Conservation (phyloP, 2,888 invertebrate species). For the Quadroppia sp. region DNA sequence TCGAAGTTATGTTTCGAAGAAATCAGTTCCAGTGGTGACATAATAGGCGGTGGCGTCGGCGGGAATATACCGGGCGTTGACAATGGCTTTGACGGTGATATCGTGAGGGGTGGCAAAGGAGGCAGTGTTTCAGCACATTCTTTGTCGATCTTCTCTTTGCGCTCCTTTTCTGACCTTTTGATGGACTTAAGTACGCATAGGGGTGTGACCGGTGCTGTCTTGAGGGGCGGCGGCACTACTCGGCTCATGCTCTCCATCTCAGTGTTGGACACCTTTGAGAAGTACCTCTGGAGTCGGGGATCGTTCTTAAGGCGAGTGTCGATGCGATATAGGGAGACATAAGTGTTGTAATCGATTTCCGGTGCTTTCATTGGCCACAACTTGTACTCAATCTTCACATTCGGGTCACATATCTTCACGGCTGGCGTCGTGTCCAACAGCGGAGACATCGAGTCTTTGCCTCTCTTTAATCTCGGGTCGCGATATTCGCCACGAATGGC, state of each 20-base stretch:
- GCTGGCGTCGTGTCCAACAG: not conserved
- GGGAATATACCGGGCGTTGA: not conserved
- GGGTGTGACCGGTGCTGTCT: slow-evolving; percentile 19
- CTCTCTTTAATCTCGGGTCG: slow-evolving; percentile 39
- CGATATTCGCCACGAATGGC: slow-evolving; percentile 31
- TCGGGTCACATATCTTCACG: slow-evolving; percentile 34
- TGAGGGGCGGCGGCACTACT: slow-evolving; percentile 4
- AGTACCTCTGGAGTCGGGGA: slow-evolving; percentile 51
- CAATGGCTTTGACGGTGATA: not conserved
- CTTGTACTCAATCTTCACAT: slow-evolving; percentile 44
- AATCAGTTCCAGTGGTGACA: slow-evolving; percentile 22
- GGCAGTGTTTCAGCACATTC: not conserved
- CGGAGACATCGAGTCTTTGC: slow-evolving; percentile 17
- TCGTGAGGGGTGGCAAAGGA: slow-evolving; percentile 2
- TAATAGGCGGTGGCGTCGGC: slow-evolving; percentile 13
- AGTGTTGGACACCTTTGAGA: not conserved
- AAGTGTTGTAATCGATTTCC: slow-evolving; percentile 45
- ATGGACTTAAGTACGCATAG: not conserved
- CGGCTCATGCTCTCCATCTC: not conserved
- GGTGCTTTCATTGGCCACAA: slow-evolving; percentile 40
- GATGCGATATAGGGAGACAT: slow-evolving; percentile 44
- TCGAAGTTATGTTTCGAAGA: slow-evolving; percentile 1
- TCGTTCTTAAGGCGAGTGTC: slow-evolving; percentile 52
- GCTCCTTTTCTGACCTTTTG: not conserved
- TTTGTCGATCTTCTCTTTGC: not conserved